Conservation (phyloP, 2,797 vertebrate genomes). For the Bradypodion ventrale region DNA sequence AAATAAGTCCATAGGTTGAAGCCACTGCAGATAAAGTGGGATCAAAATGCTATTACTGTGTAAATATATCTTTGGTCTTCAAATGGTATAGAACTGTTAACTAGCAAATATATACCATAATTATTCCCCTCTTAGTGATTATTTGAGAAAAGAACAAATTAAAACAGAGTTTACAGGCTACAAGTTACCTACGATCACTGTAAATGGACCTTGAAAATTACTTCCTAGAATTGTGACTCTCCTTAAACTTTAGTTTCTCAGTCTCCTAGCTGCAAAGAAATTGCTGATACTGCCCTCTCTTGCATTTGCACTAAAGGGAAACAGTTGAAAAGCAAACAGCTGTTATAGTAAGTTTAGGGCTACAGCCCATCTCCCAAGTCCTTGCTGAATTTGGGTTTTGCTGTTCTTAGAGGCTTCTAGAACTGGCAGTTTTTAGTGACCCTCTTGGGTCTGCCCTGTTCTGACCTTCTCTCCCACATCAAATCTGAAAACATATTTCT, state of each 20-base stretch:
- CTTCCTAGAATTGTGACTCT: not conserved
- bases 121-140: rapidly evolving
- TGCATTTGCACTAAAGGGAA: not conserved
- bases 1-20: too few relatives aligned
- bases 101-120: not conserved
- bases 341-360: not conserved
- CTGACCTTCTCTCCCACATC: too few relatives aligned
- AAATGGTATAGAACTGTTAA: not conserved
- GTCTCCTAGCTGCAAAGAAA: not conserved
- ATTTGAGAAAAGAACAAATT: not conserved
- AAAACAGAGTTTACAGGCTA: not conserved
- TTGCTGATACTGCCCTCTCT: not conserved
- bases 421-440: too few relatives aligned
- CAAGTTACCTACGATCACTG: not conserved
- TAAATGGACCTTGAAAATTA: not conserved
- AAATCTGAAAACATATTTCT: too few relatives aligned
- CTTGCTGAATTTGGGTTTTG: too few relatives aligned
- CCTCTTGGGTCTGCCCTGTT: too few relatives aligned
- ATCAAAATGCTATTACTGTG: too few relatives aligned
- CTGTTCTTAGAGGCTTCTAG: too few relatives aligned
- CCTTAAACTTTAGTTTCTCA: not conserved
- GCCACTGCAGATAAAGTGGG: too few relatives aligned
- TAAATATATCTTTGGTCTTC: not conserved
- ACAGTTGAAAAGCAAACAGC: not conserved
- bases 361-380: too few relatives aligned